Evolutionary conservation across 2,888 invertebrate species (phyloP), one percentile per base, ranked within the genome.

Genomic region (Platerodrilus igneus): DNA sequence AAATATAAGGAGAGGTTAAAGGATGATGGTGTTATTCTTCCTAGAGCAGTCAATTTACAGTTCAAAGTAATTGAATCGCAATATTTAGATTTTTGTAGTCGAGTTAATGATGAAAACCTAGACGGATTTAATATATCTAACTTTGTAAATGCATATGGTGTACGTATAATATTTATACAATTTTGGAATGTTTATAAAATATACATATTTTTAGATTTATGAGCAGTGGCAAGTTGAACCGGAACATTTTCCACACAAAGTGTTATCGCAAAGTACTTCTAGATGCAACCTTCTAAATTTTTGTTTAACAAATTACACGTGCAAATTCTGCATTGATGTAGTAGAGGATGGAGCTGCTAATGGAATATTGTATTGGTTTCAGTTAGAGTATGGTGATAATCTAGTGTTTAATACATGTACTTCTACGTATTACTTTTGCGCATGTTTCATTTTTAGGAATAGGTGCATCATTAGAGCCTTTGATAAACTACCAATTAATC

Each of bases 101-200:
- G 65, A 41, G 72, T 82, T 1, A 65, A 72, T 49, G 76, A 79
- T 58, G 64, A 64, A 16, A 78, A 80, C 62, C 65, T 76, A 2
- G 70, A 71, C 36, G 64, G 68, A 28, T 78, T 73, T 49, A 68
- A 67, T 47, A 72, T 82, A 39, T 74, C 74, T 3, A 60, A 69
- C 26, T 68, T 70, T 44, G 71, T 82, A 21, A 81, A 82, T 52
- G 67, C 70, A 50, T 82, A 74, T 60, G 69, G 75, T 58, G 79
- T 81, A 41, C 63, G 59, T 52, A 15, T 25, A 13, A 11, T 13
- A 19, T 7, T 22, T n/a, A 17, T 20, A 36, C 5, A n/a, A 21
- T 20, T 19, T 30, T 26, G 25, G 21, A 13, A 11, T 31, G n/a
- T 34, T 29, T 10, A 18, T 25, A 3, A 16, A 32, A 33, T 30